Conservation (phyloP, 2,797 vertebrate species). For the Gephyroberyx darwinii region DNA sequence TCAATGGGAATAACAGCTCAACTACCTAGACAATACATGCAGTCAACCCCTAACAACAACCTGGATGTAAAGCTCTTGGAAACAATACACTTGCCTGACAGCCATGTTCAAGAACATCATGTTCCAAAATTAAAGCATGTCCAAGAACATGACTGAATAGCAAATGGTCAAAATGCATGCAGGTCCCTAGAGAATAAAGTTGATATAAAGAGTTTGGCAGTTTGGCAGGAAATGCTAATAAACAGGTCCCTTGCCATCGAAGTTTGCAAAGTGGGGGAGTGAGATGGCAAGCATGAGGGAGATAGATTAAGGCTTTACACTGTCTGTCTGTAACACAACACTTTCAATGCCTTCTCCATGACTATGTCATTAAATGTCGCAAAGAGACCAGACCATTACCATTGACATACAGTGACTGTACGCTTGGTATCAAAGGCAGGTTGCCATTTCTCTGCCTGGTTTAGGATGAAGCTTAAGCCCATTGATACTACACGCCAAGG, state of each 20-base stretch:
- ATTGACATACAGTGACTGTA: constrained; percentile 33
- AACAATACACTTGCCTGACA: constrained; percentile 36
- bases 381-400: constrained; percentile 29
- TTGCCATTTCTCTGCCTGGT: constrained; percentile 37
- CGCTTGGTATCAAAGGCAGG: constrained; percentile 41
- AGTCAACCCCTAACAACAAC: constrained; percentile 50
- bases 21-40: constrained; percentile 51
- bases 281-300: neutral
- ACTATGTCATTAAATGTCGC: constrained; percentile 26
- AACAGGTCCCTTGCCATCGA: constrained; percentile 7
- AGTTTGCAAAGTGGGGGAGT: neutral
- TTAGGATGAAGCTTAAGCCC: constrained; percentile 60
- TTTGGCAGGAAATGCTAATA: constrained; percentile 22
- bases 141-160: constrained; percentile 11
- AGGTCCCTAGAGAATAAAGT: constrained; percentile 14
- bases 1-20: constrained; percentile 56
- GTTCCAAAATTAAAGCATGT: constrained; percentile 42
- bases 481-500: constrained; percentile 61
- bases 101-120: constrained; percentile 42
- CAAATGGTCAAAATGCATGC: constrained; percentile 15
- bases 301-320: neutral
- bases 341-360: constrained; percentile 7
- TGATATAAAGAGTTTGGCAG: constrained; percentile 22
- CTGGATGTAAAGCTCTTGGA: constrained; percentile 54
- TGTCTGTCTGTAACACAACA: constrained; percentile 11